Conservation (phyloP, 2,113 vertebrate species). For the Scatophagus argus region DNA sequence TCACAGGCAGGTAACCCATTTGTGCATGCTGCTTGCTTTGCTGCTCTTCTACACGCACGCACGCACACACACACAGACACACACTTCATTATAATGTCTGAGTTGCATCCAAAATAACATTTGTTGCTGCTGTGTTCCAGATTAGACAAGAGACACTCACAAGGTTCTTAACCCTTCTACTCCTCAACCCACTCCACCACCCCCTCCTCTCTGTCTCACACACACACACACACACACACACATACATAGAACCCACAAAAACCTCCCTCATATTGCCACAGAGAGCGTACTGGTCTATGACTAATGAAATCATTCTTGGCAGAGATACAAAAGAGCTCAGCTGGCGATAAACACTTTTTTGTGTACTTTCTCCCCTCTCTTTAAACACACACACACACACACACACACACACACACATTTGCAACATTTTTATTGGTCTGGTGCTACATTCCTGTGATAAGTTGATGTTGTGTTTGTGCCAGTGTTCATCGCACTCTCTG, state of each 20-base stretch:
- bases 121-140: conserved; percentile 50
- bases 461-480: background rate
- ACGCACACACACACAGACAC: conserved; percentile 1
- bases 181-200: conserved; percentile 30
- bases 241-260: conserved; percentile 7
- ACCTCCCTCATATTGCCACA: conserved; percentile 46
- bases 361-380: background rate
- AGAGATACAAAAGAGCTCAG: conserved; percentile 36
- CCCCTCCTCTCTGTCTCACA: background rate
- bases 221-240: background rate
- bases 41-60: too few species aligned
- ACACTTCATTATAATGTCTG: conserved; percentile 29
- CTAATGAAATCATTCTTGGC: conserved; percentile 56
- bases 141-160: conserved; percentile 43
- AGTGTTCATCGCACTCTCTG: background rate
- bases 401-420: background rate
- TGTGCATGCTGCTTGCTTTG: too few species aligned
- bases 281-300: conserved; percentile 30
- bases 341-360: conserved; percentile 4
- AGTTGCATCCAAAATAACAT: conserved; percentile 42
- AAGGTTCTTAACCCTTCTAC: conserved; percentile 42
- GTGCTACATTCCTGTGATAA: background rate
- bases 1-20: background rate
- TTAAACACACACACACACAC: conserved; percentile 1
- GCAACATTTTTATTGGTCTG: conserved; percentile 1